phyloP scores from a whole-genome alignment of 1,140 invertebrate species.

The Drosophila varians region DNA sequence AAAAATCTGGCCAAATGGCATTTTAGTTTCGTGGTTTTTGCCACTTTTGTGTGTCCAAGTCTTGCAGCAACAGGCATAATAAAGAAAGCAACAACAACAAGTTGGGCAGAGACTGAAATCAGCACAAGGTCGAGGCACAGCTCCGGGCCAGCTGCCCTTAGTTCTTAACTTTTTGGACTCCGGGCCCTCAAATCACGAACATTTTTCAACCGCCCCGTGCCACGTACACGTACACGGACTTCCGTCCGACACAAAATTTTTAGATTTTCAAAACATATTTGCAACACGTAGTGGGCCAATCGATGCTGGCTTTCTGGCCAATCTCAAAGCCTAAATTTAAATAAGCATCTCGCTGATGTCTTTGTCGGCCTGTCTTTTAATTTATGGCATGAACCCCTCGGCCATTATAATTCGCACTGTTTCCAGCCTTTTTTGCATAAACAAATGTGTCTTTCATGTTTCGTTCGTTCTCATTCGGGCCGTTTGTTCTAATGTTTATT shows the following conservation, averaged over 20 bases:
- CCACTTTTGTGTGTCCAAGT: constrained; percentile 25
- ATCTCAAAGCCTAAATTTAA: constrained; percentile 4
- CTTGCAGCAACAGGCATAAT: constrained; percentile 36
- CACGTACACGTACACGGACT: constrained; percentile 23
- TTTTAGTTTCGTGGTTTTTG: constrained; percentile 10
- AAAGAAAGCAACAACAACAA: constrained; percentile 6
- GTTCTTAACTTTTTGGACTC: neutral
- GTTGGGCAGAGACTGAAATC: constrained; percentile 18
- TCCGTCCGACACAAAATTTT: constrained; percentile 41
- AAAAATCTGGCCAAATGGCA: constrained; percentile 20
- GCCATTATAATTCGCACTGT: constrained; percentile 43
- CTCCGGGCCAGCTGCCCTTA: constrained; percentile 34
- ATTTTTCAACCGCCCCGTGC: constrained; percentile 5
- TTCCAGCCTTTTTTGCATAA: constrained; percentile 10
- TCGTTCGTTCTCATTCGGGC: constrained; percentile 12
- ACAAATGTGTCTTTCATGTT: constrained; percentile 40
- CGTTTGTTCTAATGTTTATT: constrained; percentile 45
- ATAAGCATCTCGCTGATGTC: constrained; percentile 25
- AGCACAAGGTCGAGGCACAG: constrained; percentile 38
- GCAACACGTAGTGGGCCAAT: constrained; percentile 42
- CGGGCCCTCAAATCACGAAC: constrained; percentile 26
- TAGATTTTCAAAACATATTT: constrained; percentile 38
- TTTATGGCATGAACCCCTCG: constrained; percentile 23
- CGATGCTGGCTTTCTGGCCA: constrained; percentile 1
- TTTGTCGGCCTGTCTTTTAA: constrained; percentile 23